These are phyloP conservation scores for Aleadryas rufinucha DNA, from an alignment of 2,113 vertebrate genomes.

Conservation along the genomic window DNA sequence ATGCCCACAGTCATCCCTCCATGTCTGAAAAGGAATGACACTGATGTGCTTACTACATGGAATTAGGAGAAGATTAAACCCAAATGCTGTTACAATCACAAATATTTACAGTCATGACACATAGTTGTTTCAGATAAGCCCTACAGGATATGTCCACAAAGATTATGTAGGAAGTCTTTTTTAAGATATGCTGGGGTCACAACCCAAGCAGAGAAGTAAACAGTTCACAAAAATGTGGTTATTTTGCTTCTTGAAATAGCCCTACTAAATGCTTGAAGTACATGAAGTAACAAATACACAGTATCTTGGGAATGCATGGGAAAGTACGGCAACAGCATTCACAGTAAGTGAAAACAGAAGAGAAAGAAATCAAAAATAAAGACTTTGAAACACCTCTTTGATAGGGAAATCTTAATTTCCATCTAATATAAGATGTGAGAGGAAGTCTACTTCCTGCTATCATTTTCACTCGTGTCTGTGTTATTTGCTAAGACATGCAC, in stretches of 20 bases:
- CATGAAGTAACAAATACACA: not conserved
- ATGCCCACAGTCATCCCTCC: not conserved
- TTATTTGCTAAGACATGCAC: not conserved
- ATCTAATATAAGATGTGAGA: not conserved
- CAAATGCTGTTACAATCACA: not conserved
- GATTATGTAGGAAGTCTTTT: not conserved
- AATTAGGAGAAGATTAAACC: not conserved
- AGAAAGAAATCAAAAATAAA: not conserved
- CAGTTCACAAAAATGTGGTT: not conserved
- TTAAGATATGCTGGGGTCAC: not conserved
- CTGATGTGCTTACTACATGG: not conserved
- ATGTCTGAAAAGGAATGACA: not conserved
- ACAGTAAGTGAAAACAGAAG: not conserved
- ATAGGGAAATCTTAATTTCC: not conserved
- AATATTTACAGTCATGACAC: not conserved
- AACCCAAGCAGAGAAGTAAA: not conserved
- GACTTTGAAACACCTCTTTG: not conserved
- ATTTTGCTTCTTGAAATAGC: not conserved
- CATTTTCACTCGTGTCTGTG: not conserved
- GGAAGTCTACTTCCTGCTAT: not conserved
- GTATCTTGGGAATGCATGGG: not conserved
- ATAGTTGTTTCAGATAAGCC: not conserved
- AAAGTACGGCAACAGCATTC: not conserved
- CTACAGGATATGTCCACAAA: not conserved
- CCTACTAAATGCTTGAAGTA: not conserved